A percentile compares a stretch with the other conserved stretches of the same genome.
phyloP scores from a whole-genome alignment of 2,888 invertebrate species.

The Boloria selene region DNA sequence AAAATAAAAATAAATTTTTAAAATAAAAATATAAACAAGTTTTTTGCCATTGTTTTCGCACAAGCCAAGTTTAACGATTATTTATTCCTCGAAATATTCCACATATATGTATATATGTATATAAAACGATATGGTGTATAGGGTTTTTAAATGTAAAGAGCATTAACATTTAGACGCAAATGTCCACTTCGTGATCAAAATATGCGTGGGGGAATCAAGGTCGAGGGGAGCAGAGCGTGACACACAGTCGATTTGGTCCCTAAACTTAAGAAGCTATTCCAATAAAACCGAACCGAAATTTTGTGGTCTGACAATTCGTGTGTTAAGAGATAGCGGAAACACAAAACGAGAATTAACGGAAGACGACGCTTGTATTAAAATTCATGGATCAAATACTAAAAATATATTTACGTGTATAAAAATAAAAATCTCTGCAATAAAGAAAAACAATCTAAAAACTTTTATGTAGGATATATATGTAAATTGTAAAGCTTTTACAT shows the following conservation, averaged over 20 bases:
- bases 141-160: constrained; percentile 5
- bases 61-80: too few relatives aligned
- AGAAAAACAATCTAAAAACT: too few relatives aligned
- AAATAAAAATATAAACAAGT: too few relatives aligned
- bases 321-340: constrained; percentile 34
- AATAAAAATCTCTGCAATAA: neutral
- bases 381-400: neutral
- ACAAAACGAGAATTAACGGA: neutral
- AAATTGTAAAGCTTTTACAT: too few relatives aligned
- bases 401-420: neutral
- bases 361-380: too few relatives aligned
- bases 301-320: constrained; percentile 29
- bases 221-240: constrained; percentile 33
- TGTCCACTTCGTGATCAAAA: constrained; percentile 52
- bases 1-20: too few relatives aligned
- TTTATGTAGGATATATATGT: too few relatives aligned
- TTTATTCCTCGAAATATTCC: too few relatives aligned
- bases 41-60: too few relatives aligned
- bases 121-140: too few relatives aligned
- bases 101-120: neutral
- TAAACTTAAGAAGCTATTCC: constrained; percentile 54
- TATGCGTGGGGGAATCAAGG: constrained; percentile 42
- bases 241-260: constrained; percentile 46
- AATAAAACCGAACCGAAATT: constrained; percentile 48
- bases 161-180: constrained; percentile 31